Conservation (phyloP, 2,113 vertebrate genomes). For the Eptatretus burgeri region DNA sequence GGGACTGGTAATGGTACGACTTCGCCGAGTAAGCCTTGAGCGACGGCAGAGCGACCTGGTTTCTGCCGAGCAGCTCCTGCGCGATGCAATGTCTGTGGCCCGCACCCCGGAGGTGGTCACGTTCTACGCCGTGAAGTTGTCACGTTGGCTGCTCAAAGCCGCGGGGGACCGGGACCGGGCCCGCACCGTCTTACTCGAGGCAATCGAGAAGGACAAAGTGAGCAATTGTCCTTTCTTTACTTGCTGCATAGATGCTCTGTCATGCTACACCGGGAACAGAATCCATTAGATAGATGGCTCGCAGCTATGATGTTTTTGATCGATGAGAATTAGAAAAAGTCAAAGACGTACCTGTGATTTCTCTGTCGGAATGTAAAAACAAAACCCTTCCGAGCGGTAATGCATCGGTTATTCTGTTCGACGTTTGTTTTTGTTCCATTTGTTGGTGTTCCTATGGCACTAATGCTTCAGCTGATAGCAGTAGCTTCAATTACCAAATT, state of each 20-base stretch:
- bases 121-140: slow-evolving; percentile 69
- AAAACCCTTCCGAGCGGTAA: no score
- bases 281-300: no score
- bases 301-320: no score
- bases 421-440: no score
- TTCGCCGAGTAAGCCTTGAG: slow-evolving; percentile 70
- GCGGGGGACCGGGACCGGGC: slow-evolving; percentile 54
- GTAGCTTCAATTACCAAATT: no score
- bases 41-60: slow-evolving; percentile 71
- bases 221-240: slow-evolving; percentile 12
- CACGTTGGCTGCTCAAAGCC: slow-evolving; percentile 57
- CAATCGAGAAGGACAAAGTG: slow-evolving; percentile 73
- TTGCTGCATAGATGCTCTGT: not conserved
- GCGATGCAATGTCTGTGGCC: slow-evolving; percentile 44
- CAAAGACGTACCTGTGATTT: no score
- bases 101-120: slow-evolving; percentile 36
- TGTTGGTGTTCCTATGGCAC: no score
- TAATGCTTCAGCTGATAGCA: no score
- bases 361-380: no score
- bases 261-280: no score
- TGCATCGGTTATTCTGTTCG: no score
- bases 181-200: slow-evolving; percentile 60
- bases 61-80: slow-evolving; percentile 44
- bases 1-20: slow-evolving; percentile 59
- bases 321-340: no score